These are phyloP conservation scores for Circaetus cinerascens DNA, from an alignment of 2,113 vertebrate species.

Conservation along the genomic window DNA sequence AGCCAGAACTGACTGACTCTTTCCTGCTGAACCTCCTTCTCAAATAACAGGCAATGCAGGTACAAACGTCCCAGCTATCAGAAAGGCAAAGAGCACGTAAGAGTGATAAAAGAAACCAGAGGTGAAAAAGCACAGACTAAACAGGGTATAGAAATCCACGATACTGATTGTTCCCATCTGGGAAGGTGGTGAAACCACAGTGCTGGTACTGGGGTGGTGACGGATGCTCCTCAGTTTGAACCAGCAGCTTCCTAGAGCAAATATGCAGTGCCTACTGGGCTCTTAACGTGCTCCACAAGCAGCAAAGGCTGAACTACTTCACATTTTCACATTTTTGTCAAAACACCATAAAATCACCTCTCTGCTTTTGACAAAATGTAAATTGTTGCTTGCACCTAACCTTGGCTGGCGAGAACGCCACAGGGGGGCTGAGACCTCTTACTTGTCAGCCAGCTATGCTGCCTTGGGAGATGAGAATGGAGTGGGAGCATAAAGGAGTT, in stretches of 20 bases:
- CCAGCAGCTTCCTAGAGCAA: background rate
- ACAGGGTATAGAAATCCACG: background rate
- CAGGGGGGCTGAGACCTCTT: background rate
- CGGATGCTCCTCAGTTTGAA: fast-evolving
- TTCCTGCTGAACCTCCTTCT: background rate
- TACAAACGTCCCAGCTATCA: background rate
- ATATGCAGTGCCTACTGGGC: fast-evolving
- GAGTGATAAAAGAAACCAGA: background rate
- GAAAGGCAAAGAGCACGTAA: background rate
- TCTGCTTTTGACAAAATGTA: background rate
- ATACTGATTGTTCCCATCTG: background rate
- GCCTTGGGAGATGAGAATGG: background rate
- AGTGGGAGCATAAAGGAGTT: background rate
- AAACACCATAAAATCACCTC: background rate
- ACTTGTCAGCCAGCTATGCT: fast-evolving
- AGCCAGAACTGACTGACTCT: background rate
- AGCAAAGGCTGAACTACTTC: background rate
- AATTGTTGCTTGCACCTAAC: background rate
- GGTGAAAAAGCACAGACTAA: background rate
- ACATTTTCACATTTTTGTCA: background rate
- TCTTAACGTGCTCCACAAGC: background rate
- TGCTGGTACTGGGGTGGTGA: background rate
- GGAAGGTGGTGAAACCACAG: fast-evolving
- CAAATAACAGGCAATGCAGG: fast-evolving
- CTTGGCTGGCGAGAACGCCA: fast-evolving